phyloP scores from a whole-genome alignment of 2,113 vertebrate species.

The Lagopus leucura region DNA sequence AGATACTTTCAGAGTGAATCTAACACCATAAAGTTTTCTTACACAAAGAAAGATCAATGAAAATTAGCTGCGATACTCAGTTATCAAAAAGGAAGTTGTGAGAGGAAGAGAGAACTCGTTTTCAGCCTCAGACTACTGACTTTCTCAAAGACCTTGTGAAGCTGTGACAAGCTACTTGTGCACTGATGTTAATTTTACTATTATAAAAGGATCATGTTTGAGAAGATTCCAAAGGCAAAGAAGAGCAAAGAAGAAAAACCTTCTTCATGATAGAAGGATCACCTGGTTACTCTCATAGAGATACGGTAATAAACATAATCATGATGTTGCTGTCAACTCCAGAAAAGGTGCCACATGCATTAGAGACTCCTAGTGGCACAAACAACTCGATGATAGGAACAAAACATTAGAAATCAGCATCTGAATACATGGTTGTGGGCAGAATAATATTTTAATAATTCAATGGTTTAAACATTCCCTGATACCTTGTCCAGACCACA shows the following conservation, averaged over 20 bases:
- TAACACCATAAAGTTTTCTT: neutral
- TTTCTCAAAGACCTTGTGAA: neutral
- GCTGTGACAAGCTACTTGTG: neutral
- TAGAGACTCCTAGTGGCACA: neutral
- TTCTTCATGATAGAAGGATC: neutral
- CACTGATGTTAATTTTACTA: neutral
- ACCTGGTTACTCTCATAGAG: neutral
- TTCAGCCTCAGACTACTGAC: neutral
- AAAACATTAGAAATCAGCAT: neutral
- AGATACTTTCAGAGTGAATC: neutral
- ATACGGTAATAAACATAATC: neutral
- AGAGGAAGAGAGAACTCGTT: neutral
- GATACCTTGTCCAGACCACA: neutral
- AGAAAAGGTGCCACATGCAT: too few relatives aligned
- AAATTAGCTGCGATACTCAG: neutral
- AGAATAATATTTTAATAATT: too few relatives aligned
- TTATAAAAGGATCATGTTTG: neutral
- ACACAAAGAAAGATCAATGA: neutral
- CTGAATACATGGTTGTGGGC: neutral
- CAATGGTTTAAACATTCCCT: neutral
- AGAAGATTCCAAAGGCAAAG: neutral
- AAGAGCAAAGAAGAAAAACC: neutral
- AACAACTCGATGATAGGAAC: too few relatives aligned
- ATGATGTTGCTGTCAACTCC: neutral
- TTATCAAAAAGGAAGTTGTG: accelerated